phyloP scores from a whole-genome alignment of 2,113 vertebrate genomes.

The Cynopterus brachyotis region DNA sequence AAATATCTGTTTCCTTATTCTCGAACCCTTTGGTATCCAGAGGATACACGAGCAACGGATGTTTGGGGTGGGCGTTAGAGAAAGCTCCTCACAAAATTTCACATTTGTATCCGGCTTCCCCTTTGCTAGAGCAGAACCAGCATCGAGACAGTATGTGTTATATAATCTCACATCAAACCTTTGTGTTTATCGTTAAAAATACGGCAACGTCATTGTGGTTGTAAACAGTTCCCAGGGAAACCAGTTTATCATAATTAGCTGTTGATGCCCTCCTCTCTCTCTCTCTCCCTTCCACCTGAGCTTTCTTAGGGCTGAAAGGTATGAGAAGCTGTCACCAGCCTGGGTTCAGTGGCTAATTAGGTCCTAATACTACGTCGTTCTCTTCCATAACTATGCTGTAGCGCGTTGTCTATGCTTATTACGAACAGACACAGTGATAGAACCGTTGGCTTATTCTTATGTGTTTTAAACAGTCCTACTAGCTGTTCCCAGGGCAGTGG shows the following conservation, averaged over 20 bases:
- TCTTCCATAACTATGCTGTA: background rate
- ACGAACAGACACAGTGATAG: background rate
- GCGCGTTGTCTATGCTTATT: conserved; percentile 18
- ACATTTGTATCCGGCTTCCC: conserved; percentile 44
- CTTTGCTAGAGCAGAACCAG: conserved; percentile 61
- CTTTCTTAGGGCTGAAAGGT: conserved; percentile 51
- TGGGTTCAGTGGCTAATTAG: conserved; percentile 58
- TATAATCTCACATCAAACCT: conserved; percentile 75
- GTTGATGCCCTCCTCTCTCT: conserved; percentile 57
- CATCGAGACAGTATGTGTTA: conserved; percentile 22
- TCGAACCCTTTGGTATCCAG: background rate
- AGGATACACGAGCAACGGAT: background rate
- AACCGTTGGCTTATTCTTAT: conserved; percentile 33
- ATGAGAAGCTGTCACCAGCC: conserved; percentile 48
- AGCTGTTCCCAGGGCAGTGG: background rate
- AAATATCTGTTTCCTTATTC: background rate
- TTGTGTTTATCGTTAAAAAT: conserved; percentile 77
- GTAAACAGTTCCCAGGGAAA: conserved; percentile 84
- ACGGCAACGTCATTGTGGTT: conserved; percentile 66
- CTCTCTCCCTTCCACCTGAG: conserved; percentile 39
- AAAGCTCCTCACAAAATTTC: background rate
- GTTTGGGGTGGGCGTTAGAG: background rate
- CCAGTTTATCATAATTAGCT: conserved; percentile 79
- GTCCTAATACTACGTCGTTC: conserved; percentile 40
- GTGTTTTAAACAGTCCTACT: conserved; percentile 3